Evolutionary conservation across 2,797 vertebrate species (phyloP), one percentile per base, ranked within the genome.

Genomic region (Lagorchestes hirsutus): DNA sequence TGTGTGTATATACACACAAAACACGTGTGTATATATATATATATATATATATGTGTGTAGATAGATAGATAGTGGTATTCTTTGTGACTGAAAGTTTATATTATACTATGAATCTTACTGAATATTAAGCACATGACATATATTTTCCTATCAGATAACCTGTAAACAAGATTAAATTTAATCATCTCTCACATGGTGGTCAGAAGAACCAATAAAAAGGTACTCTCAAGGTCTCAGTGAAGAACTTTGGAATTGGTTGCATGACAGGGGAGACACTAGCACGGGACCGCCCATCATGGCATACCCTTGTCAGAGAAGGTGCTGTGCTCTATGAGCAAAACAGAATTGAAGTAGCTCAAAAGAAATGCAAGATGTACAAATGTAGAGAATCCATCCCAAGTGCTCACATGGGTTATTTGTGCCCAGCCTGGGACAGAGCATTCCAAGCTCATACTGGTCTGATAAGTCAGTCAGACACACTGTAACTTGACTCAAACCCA

Each of bases 71-170:
- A 62, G 40, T 46, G 50, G 92, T 74, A 90, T 40, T 74, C 87
- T 93, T 93, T 93, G 28, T 2, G 90, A 93, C 34, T 93, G 82
- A 94, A 55, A 91, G 67, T 90, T 94, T 82, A 93, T 2, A 56
- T 13, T 46, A 22, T 46, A 40, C 91, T 91, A 94, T 62, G 93
- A 27, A 52, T 93, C 0, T 34, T 55, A 92, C 74, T 28, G 74
- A 93, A 29, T 18, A 55, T 24, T 93, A 74, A 74, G 28, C 31
- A 58, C 67, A 50, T 56, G 59, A 95, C 24, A 18, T 3, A 40
- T 24, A 55, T 46, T 93, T 5, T 52, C 67, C 67, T 74, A 74
- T 74, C 16, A 40, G n/a, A 74, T 74, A n/a, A 40, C n/a, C n/a
- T 74, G 14, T 34, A 74, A 40, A 40, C 67, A 74, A 74, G 6